Conservation (phyloP, 2,797 vertebrate species). For the Sebastes reedi region DNA sequence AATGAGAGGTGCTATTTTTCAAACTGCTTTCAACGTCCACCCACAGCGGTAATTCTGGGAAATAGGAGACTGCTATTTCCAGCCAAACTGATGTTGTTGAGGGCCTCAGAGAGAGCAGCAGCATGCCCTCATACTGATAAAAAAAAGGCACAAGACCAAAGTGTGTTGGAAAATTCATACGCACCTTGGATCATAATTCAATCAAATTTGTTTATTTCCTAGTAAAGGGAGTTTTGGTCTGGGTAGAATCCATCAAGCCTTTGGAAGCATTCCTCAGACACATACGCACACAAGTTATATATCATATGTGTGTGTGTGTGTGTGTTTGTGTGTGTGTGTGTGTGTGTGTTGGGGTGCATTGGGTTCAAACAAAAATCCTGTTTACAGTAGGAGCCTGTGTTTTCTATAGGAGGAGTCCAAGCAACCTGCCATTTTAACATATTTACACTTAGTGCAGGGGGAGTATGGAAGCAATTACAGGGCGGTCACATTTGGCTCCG, state of each 20-base stretch:
- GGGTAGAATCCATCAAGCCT: conserved; percentile 26
- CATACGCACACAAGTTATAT: conserved; percentile 3
- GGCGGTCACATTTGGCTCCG: conserved; percentile 27
- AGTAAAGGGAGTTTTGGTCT: conserved; percentile 15
- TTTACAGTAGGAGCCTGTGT: conserved; percentile 49
- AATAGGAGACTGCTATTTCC: conserved; percentile 52
- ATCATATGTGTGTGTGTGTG: conserved; percentile 13
- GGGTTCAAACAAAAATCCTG: conserved; percentile 45
- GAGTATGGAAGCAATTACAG: conserved; percentile 54
- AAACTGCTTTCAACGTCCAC: conserved; percentile 52
- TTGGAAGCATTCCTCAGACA: conserved; percentile 22
- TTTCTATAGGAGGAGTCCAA: conserved; percentile 42
- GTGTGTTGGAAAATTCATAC: conserved; percentile 21
- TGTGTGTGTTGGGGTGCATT: not conserved
- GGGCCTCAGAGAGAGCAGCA: conserved; percentile 29
- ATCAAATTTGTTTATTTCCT: conserved; percentile 46
- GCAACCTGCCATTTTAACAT: conserved; percentile 26
- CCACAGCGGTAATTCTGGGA: conserved; percentile 40
- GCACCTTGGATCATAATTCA: conserved; percentile 39
- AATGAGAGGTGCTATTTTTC: conserved; percentile 41
- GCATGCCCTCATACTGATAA: conserved; percentile 3
- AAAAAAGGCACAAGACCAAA: conserved; percentile 21
- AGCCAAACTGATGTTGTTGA: conserved; percentile 53
- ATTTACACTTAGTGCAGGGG: conserved; percentile 36
- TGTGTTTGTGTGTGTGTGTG: conserved; percentile 5